Evolutionary conservation across 2,888 invertebrate genomes (phyloP).

Genomic region (Ctenicera cuprea): DNA sequence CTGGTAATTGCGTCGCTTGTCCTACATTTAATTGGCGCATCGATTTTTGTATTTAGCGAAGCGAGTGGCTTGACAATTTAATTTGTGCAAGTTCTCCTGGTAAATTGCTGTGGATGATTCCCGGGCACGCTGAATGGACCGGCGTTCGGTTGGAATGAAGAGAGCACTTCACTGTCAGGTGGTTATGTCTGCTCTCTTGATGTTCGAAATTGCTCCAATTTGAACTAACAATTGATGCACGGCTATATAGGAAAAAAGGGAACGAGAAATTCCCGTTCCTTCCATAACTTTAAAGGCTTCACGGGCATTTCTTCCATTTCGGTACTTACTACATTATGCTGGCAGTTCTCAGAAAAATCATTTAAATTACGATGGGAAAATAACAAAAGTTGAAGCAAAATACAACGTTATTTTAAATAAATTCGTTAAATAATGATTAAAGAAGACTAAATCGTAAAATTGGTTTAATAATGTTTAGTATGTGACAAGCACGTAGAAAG

Average conservation of each 20-base stretch:
- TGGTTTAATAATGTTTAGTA: too few species aligned
- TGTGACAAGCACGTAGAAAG: too few species aligned
- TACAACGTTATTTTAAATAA: neutral
- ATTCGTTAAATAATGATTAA: neutral
- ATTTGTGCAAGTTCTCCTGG: conserved; percentile 71
- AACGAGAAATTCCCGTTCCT: conserved; percentile 61
- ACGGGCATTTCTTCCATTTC: conserved; percentile 39
- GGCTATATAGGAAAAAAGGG: conserved; percentile 48
- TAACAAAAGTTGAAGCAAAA: neutral
- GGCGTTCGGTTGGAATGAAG: conserved; percentile 67
- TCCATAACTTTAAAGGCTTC: conserved; percentile 46
- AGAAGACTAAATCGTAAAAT: too few species aligned
- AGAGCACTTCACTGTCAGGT: conserved; percentile 72
- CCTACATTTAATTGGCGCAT: conserved; percentile 59
- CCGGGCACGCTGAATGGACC: conserved; percentile 64
- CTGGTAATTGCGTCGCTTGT: conserved; percentile 52
- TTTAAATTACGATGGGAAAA: conserved; percentile 12
- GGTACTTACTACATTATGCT: conserved; percentile 19
- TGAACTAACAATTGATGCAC: conserved; percentile 66
- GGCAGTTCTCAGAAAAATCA: neutral
- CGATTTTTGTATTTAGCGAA: conserved; percentile 62
- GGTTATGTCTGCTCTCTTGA: conserved; percentile 72
- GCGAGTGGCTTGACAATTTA: conserved; percentile 70
- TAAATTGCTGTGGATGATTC: conserved; percentile 71
- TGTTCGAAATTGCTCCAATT: conserved; percentile 72